phyloP scores from a whole-genome alignment of 2,113 vertebrate species.

The Grammomys surdaster region DNA sequence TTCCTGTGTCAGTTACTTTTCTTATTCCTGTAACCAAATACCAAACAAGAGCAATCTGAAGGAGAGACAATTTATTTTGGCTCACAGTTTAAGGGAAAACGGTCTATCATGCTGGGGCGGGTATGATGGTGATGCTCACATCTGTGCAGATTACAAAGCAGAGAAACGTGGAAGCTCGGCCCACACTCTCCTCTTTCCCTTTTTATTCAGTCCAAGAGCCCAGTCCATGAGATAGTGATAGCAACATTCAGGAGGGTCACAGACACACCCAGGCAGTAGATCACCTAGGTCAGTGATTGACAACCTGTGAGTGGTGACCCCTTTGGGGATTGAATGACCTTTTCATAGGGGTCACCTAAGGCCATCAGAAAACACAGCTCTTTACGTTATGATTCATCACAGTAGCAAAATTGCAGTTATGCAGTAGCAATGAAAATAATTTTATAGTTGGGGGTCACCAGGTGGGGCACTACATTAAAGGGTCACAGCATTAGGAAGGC shows the following conservation, averaged over 20 bases:
- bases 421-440: not conserved
- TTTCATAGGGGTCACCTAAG: not conserved
- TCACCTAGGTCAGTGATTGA: not conserved
- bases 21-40: not conserved
- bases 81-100: not conserved
- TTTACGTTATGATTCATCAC: not conserved
- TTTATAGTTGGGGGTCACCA: not conserved
- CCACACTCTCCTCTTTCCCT: too few species aligned
- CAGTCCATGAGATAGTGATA: not conserved
- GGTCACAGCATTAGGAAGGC: not conserved
- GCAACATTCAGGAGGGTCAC: not conserved
- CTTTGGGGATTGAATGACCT: not conserved
- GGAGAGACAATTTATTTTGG: not conserved
- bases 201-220: not conserved
- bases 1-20: not conserved
- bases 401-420: not conserved
- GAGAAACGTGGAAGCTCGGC: not conserved
- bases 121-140: not conserved
- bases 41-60: not conserved
- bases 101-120: not conserved
- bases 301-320: not conserved
- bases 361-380: not conserved
- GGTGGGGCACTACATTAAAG: not conserved
- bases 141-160: not conserved
- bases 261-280: not conserved